Evolutionary conservation across 2,113 vertebrate species (phyloP), one percentile per base, ranked within the genome.

Genomic region (Peromyscus polionotus): DNA sequence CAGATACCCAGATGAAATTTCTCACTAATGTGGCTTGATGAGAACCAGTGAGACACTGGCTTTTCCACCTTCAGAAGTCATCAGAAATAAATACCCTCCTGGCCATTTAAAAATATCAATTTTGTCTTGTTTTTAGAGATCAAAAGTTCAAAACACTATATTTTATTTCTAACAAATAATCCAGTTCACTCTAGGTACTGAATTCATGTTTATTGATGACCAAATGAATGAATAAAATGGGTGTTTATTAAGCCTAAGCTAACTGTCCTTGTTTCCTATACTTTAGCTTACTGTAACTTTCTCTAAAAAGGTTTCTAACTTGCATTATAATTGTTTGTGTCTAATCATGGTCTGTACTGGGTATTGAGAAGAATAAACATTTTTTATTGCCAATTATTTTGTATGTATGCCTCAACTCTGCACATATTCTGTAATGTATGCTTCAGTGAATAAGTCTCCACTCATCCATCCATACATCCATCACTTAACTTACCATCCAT

Each of bases 41-140:
- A 88, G 42, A 85, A 89, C n/a, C 28, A 90, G 48, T 48, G n/a
- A 67, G 84, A 86, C 65, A 67, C 24, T 59, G 73, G 39, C 28
- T 93, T 86, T 96, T 95, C 72, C 1, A 5, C n/a, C 24, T 67
- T 86, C 81, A 28, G 31, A 96, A 95, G 14, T 65, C n/a, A 48
- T 12, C 81, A 7, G 65, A 95, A 96, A 59, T 91, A 61, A 93
- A 83, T 61, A 79, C 67, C 76, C 59, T 67, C 17, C 76, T 39
- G 36, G 7, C 31, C 1, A 63, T 59, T 93, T 72, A 68, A 39
- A 95, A 94, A 85, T 80, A 91, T 31, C 59, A 61, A 39, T 84
- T 88, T 94, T 88, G 11, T n/a, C 39, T 84, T 85, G 26, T 67
- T 83, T 92, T 92, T n/a, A 68, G 75, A 67, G 57, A 88, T 83